Evolutionary conservation across 2,888 invertebrate species (phyloP), one percentile per base, ranked within the genome.

Genomic region (Scaptomyza polygonia): DNA sequence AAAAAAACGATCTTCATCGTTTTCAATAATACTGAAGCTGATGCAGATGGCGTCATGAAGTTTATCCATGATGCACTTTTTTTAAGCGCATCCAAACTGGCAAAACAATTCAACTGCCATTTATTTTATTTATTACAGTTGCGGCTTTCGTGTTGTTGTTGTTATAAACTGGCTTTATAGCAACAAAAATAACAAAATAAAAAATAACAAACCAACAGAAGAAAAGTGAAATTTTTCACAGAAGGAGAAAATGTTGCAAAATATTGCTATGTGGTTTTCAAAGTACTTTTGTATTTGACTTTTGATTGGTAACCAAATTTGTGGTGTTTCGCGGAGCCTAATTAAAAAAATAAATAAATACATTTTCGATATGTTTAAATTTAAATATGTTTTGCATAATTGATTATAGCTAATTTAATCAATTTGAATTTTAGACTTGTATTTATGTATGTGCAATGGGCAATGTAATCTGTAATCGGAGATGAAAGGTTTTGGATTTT

Each of bases 211-310:
- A 27, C 11, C 11, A 29, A 7, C 11, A 18, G 9, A 47, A 76
- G 79, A 86, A 88, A 84, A 84, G 86, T 88, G 83, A 84, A 88
- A 84, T 72, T 87, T 39, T 84, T 79, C 79, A 71, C 83, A 77
- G 61, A 36, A 63, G 73, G 72, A 87, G 83, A 88, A 86, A 86
- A 74, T 79, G 75, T 69, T 79, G 74, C 77, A 85, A 83, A 72
- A 72, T 67, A 72, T 56, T 27, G 45, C 58, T 34, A 43, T 53
- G 58, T 42, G 40, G 51, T 44, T 53, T 51, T 59, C 51, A 48
- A 71, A 54, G 58, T 64, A 51, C 39, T 49, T 58, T 67, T 55
- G 42, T 32, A 53, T 62, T 56, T 43, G 47, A 48, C 56, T 44
- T 56, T 56, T 48, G 40, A 43, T 52, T 44, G 39, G 21, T 48